phyloP scores from a whole-genome alignment of 92 coral and sea anemone species.

The Parazoanthus atlanticus region DNA sequence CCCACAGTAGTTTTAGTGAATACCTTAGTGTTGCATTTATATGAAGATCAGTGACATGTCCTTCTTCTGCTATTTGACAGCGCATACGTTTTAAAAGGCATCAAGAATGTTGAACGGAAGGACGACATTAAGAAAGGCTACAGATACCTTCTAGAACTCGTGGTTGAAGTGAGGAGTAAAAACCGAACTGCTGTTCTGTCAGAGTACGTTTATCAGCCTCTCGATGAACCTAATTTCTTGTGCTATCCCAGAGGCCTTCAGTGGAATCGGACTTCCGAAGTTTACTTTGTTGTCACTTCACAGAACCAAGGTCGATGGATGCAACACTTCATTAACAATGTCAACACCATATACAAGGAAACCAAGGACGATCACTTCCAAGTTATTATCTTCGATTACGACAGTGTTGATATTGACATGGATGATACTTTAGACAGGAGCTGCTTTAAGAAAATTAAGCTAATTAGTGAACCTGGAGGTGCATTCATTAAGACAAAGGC shows the following conservation, averaged over 20 bases:
- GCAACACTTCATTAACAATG: constrained; percentile 28
- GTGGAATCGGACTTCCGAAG: constrained; percentile 20
- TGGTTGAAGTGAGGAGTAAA: constrained; percentile 3
- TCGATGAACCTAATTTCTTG: neutral
- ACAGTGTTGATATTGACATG: constrained; percentile 31
- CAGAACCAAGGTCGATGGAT: constrained; percentile 44
- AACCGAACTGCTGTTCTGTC: constrained; percentile 21
- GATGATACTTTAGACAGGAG: constrained; percentile 29
- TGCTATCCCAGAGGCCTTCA: constrained; percentile 38
- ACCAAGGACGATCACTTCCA: constrained; percentile 16
- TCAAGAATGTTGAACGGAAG: constrained; percentile 23
- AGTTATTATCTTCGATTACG: constrained; percentile 17
- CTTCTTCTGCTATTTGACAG: neutral
- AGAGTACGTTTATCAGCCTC: constrained; percentile 32
- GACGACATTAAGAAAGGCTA: constrained; percentile 21
- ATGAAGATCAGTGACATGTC: too few species aligned
- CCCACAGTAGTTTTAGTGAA: too few species aligned
- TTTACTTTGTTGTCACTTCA: constrained; percentile 26
- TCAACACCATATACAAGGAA: constrained; percentile 26
- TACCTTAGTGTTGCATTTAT: too few species aligned
- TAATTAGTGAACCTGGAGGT: neutral
- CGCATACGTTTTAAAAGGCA: neutral
- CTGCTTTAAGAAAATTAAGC: constrained; percentile 37
- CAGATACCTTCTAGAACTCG: constrained; percentile 31
- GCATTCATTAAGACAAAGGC: constrained; percentile 30